Percentiles rank a stretch among this genome's conserved stretches.
These are phyloP conservation scores for Dinothrombium tinctorium DNA, from an alignment of 1,140 invertebrate genomes.

Conservation along the genomic window DNA sequence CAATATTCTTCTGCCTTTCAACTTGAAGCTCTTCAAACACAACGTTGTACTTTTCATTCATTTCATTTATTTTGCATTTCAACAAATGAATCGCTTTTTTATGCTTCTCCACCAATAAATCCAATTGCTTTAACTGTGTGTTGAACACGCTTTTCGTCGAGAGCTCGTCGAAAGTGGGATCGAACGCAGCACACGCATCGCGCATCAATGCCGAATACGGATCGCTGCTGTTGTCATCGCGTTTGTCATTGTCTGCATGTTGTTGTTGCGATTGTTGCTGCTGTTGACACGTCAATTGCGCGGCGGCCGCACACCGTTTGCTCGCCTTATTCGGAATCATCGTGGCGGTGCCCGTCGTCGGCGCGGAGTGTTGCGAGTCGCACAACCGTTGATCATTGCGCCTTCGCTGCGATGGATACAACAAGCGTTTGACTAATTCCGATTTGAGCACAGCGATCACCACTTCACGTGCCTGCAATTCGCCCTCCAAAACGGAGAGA, in stretches of 20 bases:
- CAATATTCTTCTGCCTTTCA: conserved; percentile 7
- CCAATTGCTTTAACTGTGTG: conserved; percentile 23
- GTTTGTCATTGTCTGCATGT: neutral
- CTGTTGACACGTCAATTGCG: neutral
- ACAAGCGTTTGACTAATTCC: conserved; percentile 49
- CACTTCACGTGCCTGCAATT: conserved; percentile 65
- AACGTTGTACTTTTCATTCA: conserved; percentile 49
- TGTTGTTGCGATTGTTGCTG: neutral
- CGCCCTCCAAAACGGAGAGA: conserved; percentile 60
- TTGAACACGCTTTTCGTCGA: conserved; percentile 14
- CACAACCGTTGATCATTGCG: neutral
- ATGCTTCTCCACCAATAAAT: conserved; percentile 54
- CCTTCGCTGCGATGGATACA: conserved; percentile 38
- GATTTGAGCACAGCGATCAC: conserved; percentile 65
- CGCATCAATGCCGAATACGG: conserved; percentile 55
- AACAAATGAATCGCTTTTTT: conserved; percentile 49
- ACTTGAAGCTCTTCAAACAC: conserved; percentile 20
- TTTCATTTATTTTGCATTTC: conserved; percentile 49
- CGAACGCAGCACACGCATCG: conserved; percentile 38
- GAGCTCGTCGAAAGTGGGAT: conserved; percentile 26
- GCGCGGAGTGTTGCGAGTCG: neutral
- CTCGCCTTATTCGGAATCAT: neutral
- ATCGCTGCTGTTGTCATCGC: conserved; percentile 24
- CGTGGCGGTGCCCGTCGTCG: neutral
- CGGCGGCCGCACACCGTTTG: neutral